Base-by-base conservation (phyloP, 2,888 invertebrate species). In the Callosobruchus maculatus region DNA sequence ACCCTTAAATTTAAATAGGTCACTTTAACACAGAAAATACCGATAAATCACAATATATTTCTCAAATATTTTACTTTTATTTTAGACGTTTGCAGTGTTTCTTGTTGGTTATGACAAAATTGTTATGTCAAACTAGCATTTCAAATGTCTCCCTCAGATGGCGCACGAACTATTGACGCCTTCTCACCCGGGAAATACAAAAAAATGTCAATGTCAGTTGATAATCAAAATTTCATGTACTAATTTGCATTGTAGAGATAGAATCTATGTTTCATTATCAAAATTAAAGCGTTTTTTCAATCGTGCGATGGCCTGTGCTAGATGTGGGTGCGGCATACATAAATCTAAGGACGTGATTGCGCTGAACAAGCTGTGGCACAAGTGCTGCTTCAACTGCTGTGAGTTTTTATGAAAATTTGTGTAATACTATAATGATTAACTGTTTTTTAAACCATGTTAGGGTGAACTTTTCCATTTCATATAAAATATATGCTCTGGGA, bases 91-190 rank as follows among this genome's bases (percentile, higher is more conserved):
- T 82, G 77, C 78, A 80, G 79, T 80, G 81, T 83, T 83, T 82
- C 80, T 82, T 83, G 83, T 82, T 83, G 83, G 82, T 83, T 83
- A 83, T 82, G 82, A 81, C 79, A 82, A 81, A 80, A 79, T 79
- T 72, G 77, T 74, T 74, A 76, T 81, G 80, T 80, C 80, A 80
- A 77, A 70, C 71, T 72, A 21, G 21, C 31, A 69, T 30, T 71
- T 31, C 26, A 75, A 76, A 76, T 66, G 75, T 75, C 76, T 74
- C 73, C 79, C 70, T 69, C 71, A 80, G 81, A 78, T 78, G 80
- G 68, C 78, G 73, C 72, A 68, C 7, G 2, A 66, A 72, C 66
- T 73, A 78, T 77, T 78, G 72, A 76, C 77, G 76, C 72, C 71
- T 21, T 22, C n/a, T 73, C 70, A 20, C 49, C 74, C 75, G 77